Base-by-base conservation (phyloP, 2,113 vertebrate species). In the Isichthys henryi region DNA sequence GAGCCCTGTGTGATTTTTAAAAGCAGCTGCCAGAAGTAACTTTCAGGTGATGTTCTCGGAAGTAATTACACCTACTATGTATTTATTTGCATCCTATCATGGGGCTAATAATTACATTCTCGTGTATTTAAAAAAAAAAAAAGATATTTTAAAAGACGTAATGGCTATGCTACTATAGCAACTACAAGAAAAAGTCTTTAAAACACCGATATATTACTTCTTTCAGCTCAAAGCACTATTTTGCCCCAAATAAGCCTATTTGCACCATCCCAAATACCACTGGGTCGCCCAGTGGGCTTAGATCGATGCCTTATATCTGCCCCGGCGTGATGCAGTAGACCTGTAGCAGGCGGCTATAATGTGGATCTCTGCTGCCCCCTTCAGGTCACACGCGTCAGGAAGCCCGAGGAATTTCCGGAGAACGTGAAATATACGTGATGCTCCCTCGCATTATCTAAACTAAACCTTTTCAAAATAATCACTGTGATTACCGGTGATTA, bases 281-380 rank as follows among this genome's bases (percentile, higher is more conserved):
- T 48, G 46, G 84, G 45, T 45, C 23, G 27, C 88, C 91, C 90
- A 88, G 92, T 92, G 92, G 89, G 91, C 92, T 85, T 84, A 11
- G 74, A 91, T 70, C 89, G 88, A 92, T 92, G 90, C 87, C 84
- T 88, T 87, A 45, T 90, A 91, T 91, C 88, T 88, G 43, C 52
- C 86, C 90, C 89, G 52, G 46, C 19, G 27, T 91, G 92, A 88
- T 89, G 92, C 89, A 91, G 90, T n/a, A 21, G 27, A 58, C 88
- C 89, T 86, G 13, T 53, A 53, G 17, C 77, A 53, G 88, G 27
- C 56, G 21, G 0, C 23, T 50, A 84, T 91, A 91, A 74, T 83
- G 89, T 94, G 91, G 95, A 95, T 90, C 95, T 96, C 91, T 96
- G 93, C 95, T 96, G 90, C 96, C 95, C 95, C 94, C 96, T 92